phyloP scores from a whole-genome alignment of 2,888 invertebrate species.

The Pristionchus fissidentatus region DNA sequence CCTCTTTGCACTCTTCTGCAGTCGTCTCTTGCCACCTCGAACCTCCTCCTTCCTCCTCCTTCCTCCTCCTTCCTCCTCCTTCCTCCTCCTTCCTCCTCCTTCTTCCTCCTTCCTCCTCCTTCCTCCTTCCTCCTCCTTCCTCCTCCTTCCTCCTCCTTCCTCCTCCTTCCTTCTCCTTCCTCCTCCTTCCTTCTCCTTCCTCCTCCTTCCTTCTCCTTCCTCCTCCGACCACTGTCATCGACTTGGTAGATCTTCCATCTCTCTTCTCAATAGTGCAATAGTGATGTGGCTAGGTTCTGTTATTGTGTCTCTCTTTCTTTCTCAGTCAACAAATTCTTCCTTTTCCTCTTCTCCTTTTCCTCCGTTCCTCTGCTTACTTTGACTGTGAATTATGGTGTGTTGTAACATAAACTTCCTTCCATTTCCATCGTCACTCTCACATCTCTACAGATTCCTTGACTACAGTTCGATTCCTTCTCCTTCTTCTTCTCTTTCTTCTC shows the following conservation, averaged over 20 bases:
- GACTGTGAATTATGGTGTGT: not conserved
- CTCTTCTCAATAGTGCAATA: no score
- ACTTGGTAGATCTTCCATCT: no score
- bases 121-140: conserved; percentile 45
- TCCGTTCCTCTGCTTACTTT: not conserved
- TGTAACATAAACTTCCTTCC: not conserved
- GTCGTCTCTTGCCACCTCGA: not conserved
- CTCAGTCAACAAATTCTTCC: not conserved
- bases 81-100: not conserved
- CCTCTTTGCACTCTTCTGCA: not conserved
- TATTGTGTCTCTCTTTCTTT: not conserved
- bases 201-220: no score
- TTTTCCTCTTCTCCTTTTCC: conserved; percentile 52
- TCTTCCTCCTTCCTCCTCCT: not conserved
- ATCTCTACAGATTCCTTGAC: not conserved
- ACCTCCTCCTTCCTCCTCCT: not conserved
- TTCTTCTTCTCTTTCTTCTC: not conserved
- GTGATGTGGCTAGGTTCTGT: no score
- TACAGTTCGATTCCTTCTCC: not conserved
- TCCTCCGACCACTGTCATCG: no score
- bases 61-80: not conserved
- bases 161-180: not conserved
- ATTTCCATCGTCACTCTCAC: not conserved
- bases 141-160: conserved; percentile 50
- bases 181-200: no score